phyloP scores from a whole-genome alignment of 2,113 vertebrate species.

The Cairina moschata region DNA sequence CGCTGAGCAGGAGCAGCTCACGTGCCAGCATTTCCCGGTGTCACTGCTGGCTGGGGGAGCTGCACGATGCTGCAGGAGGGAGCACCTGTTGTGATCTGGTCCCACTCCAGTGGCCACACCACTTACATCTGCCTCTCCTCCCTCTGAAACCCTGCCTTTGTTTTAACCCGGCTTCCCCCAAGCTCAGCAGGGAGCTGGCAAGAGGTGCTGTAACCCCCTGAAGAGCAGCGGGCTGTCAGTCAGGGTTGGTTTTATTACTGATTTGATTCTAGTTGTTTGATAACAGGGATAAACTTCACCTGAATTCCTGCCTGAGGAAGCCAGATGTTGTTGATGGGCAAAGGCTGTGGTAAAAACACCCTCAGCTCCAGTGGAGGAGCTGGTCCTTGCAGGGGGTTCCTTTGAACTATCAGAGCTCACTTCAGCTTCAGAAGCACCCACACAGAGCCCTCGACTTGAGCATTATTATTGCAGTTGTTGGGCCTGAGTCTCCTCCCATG shows the following conservation, averaged over 20 bases:
- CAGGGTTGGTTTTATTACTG: not conserved
- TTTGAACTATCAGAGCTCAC: not conserved
- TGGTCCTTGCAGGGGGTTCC: not conserved
- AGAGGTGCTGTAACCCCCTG: not conserved
- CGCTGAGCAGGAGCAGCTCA: not conserved
- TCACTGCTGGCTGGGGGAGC: not conserved
- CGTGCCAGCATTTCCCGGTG: accelerated
- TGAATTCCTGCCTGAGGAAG: not conserved
- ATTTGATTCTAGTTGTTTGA: not conserved
- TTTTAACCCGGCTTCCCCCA: not conserved
- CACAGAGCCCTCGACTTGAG: not conserved
- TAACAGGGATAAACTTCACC: not conserved
- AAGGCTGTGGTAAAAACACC: not conserved
- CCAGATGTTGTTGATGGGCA: not conserved
- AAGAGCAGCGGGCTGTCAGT: not conserved
- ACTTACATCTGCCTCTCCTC: not conserved
- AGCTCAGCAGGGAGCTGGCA: not conserved
- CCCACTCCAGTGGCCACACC: not conserved
- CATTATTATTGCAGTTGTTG: not conserved
- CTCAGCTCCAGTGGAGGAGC: not conserved
- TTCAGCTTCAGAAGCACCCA: not conserved
- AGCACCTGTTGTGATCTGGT: not conserved
- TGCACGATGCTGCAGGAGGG: not conserved
- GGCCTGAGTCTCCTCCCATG: not conserved
- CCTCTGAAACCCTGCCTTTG: not conserved